Percentiles rank a stretch among this genome's conserved stretches.
phyloP scores from a whole-genome alignment of 2,797 vertebrate species.

The Hirundo rustica region DNA sequence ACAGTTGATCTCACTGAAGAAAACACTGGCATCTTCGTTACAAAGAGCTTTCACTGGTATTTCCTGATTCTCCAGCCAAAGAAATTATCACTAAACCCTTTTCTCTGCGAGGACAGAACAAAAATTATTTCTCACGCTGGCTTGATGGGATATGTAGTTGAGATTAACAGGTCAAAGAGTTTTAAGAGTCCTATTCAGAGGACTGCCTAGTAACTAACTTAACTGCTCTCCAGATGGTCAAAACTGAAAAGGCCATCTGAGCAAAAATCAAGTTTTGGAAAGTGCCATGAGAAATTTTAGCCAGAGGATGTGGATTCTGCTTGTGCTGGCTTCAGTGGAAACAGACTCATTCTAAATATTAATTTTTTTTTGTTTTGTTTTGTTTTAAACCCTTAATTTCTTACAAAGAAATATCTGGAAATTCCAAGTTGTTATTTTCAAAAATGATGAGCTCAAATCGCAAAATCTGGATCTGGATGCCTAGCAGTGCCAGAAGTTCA shows the following conservation, averaged over 20 bases:
- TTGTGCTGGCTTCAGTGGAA: constrained; percentile 42
- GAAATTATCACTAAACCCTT: constrained; percentile 64
- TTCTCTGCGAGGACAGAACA: constrained; percentile 42
- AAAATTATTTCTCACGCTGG: constrained; percentile 60
- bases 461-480: constrained; percentile 52
- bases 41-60: constrained; percentile 69
- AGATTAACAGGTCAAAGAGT: constrained; percentile 54
- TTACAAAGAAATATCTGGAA: constrained; percentile 38
- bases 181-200: constrained; percentile 42
- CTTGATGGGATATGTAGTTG: constrained; percentile 57
- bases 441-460: constrained; percentile 41
- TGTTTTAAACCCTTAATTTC: neutral
- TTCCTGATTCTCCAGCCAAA: constrained; percentile 71
- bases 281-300: constrained; percentile 56
- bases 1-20: constrained; percentile 70
- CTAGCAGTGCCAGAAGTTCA: constrained; percentile 47
- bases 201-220: constrained; percentile 3
- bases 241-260: constrained; percentile 61
- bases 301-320: constrained; percentile 41
- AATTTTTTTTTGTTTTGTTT: neutral
- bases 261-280: constrained; percentile 50
- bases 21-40: constrained; percentile 65
- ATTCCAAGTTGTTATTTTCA: constrained; percentile 48
- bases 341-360: neutral
- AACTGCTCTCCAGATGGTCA: constrained; percentile 50